A percentile compares a stretch with the other conserved stretches of the same genome.
Evolutionary conservation across 23 tunicate genomes (phyloP).

Genomic region (Trididemnum clinides): DNA sequence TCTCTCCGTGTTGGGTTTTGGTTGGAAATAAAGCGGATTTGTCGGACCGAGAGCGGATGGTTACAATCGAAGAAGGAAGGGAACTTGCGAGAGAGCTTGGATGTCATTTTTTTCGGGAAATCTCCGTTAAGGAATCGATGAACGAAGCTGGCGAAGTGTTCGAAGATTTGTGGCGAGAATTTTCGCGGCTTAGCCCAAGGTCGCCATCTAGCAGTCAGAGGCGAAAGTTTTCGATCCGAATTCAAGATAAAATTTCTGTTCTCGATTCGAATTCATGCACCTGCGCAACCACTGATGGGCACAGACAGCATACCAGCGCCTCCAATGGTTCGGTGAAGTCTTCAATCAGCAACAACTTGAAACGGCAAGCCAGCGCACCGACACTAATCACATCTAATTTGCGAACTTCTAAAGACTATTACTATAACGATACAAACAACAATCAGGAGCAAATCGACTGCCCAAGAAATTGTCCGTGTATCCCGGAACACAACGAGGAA

Average conservation of each 20-base stretch:
- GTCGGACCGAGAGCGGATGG: conserved; percentile 68
- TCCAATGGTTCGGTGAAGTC: conserved; percentile 14
- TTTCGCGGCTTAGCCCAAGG: conserved; percentile 58
- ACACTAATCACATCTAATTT: not conserved
- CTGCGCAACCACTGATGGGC: conserved; percentile 7
- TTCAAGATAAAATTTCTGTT: conserved; percentile 68
- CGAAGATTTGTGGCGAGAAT: conserved; percentile 70
- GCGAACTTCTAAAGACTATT: not conserved
- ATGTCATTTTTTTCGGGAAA: conserved; percentile 80
- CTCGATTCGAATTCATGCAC: conserved; percentile 53
- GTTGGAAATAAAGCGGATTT: conserved; percentile 81
- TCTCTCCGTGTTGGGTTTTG: conserved; percentile 65
- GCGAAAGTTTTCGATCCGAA: conserved; percentile 51
- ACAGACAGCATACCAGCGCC: not conserved
- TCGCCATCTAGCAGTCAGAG: conserved; percentile 82
- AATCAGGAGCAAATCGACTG: conserved; percentile 18
- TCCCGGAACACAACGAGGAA: conserved; percentile 48
- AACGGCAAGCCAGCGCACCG: conserved; percentile 42
- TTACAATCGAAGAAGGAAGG: conserved; percentile 58
- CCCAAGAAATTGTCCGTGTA: conserved; percentile 23
- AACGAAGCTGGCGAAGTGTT: conserved; percentile 53
- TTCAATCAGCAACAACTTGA: conserved; percentile 4
- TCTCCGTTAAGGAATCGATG: conserved; percentile 73
- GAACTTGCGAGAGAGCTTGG: conserved; percentile 67
- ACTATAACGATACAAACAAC: conserved; percentile 30